Evolutionary conservation across 2,888 invertebrate species (phyloP).

Genomic region (Embidobia sp.): DNA sequence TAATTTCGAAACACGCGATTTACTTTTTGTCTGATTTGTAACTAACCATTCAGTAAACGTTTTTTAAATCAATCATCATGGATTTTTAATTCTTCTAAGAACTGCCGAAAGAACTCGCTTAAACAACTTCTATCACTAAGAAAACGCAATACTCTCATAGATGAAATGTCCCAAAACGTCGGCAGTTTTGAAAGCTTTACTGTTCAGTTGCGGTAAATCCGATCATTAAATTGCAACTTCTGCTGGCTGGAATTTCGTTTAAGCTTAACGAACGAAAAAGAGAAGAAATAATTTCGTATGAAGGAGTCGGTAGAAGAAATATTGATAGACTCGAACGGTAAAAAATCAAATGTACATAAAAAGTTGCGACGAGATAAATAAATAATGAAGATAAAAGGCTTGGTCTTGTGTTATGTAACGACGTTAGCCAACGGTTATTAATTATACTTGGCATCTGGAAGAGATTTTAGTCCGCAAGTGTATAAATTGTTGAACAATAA

Average conservation of each 20-base stretch:
- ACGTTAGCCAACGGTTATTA: slow-evolving; percentile 53
- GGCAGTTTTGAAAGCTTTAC: slow-evolving; percentile 5
- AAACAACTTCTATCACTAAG: slow-evolving; percentile 39
- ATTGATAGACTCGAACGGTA: no score
- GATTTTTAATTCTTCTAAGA: slow-evolving; percentile 69
- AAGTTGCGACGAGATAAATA: slow-evolving; percentile 13
- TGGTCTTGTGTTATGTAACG: slow-evolving; percentile 16
- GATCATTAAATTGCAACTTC: slow-evolving; percentile 5
- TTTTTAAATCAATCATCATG: no score
- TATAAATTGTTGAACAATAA: slow-evolving; percentile 57
- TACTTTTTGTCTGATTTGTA: no score
- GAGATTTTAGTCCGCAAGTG: slow-evolving; percentile 35
- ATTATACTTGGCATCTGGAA: slow-evolving; percentile 35
- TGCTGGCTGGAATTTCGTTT: slow-evolving; percentile 14
- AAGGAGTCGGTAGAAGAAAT: no score
- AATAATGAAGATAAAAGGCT: slow-evolving; percentile 15
- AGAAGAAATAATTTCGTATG: no score
- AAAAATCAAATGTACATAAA: slow-evolving; percentile 42
- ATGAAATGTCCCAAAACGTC: background rate
- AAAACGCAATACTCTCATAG: slow-evolving; percentile 22
- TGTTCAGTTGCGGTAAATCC: background rate
- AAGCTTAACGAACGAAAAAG: no score
- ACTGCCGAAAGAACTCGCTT: slow-evolving; percentile 70
- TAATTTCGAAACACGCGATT: no score
- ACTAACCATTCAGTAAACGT: no score